A percentile compares a stretch with the other conserved stretches of the same genome.
Conservation (phyloP, 2,797 vertebrate genomes). For the Sibirionetta formosa region DNA sequence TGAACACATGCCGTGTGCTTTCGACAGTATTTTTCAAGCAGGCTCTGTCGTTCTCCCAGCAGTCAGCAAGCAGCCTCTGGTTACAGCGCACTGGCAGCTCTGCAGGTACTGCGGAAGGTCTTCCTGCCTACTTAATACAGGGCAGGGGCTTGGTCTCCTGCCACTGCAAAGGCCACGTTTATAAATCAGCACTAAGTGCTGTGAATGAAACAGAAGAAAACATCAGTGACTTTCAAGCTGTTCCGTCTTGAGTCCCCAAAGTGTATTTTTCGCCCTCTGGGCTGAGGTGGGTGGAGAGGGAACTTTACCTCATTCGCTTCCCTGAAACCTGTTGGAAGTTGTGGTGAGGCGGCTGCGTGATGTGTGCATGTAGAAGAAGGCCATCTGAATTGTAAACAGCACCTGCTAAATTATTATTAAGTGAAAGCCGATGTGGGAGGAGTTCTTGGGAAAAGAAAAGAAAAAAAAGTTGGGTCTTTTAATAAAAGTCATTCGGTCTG, state of each 20-base stretch:
- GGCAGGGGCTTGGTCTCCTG: constrained; percentile 17
- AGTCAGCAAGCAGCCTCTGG: constrained; percentile 47
- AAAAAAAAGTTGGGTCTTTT: constrained; percentile 1
- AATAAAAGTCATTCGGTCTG: constrained; percentile 38
- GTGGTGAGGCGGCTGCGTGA: background rate
- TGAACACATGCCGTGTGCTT: constrained; percentile 49
- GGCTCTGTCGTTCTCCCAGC: constrained; percentile 4
- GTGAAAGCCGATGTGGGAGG: constrained; percentile 47
- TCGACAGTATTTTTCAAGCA: constrained; percentile 67
- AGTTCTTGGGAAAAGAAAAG: constrained; percentile 9
- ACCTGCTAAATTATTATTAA: constrained; percentile 61
- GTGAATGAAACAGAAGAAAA: constrained; percentile 11
- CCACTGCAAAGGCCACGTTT: background rate
- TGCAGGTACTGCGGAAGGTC: constrained; percentile 53
- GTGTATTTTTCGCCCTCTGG: constrained; percentile 18
- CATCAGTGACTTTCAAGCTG: constrained; percentile 9
- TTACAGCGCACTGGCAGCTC: constrained; percentile 53
- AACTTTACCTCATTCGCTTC: constrained; percentile 35
- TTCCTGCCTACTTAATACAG: constrained; percentile 29
- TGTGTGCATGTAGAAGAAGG: constrained; percentile 20
- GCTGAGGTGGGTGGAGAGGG: constrained; percentile 10
- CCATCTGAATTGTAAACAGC: constrained; percentile 62
- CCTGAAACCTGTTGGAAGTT: constrained; percentile 28
- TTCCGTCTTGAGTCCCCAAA: background rate
- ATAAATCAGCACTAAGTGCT: constrained; percentile 46